A percentile compares a stretch with the other conserved stretches of the same genome.
phyloP scores from a whole-genome alignment of 2,797 vertebrate genomes.

The Enteromius radiatus region DNA sequence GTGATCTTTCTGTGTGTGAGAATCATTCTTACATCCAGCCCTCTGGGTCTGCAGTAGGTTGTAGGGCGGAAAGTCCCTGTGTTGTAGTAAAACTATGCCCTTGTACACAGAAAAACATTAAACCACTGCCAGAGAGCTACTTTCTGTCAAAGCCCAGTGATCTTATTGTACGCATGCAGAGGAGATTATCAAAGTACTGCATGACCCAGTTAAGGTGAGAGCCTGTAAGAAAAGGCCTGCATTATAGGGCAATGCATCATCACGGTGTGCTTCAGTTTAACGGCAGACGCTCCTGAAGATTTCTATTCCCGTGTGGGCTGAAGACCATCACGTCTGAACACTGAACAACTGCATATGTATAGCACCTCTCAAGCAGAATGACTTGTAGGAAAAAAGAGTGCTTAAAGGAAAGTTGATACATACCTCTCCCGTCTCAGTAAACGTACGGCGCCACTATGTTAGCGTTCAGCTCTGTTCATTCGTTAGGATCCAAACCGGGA shows the following conservation, averaged over 20 bases:
- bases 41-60: constrained; percentile 27
- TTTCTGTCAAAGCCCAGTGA: constrained; percentile 18
- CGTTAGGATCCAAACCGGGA: too few species aligned
- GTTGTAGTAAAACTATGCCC: constrained; percentile 31
- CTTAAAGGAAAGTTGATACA: too few species aligned
- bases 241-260: neutral
- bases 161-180: neutral
- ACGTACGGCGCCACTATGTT: too few species aligned
- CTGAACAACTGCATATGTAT: neutral
- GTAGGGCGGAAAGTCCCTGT: constrained; percentile 48
- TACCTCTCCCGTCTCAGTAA: too few species aligned
- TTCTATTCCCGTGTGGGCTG: neutral
- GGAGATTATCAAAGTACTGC: constrained; percentile 17
- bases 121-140: constrained; percentile 7
- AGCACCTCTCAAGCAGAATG: neutral
- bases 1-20: constrained; percentile 45
- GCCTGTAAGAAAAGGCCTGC: neutral
- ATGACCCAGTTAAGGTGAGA: constrained; percentile 10
- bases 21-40: constrained; percentile 1
- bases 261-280: constrained; percentile 13
- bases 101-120: constrained; percentile 37
- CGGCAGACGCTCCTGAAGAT: neutral
- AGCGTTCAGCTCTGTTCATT: too few species aligned
- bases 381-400: neutral
- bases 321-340: neutral